Evolutionary conservation across 2,797 vertebrate species (phyloP).

Genomic region (Oreonectes daqikongensis): DNA sequence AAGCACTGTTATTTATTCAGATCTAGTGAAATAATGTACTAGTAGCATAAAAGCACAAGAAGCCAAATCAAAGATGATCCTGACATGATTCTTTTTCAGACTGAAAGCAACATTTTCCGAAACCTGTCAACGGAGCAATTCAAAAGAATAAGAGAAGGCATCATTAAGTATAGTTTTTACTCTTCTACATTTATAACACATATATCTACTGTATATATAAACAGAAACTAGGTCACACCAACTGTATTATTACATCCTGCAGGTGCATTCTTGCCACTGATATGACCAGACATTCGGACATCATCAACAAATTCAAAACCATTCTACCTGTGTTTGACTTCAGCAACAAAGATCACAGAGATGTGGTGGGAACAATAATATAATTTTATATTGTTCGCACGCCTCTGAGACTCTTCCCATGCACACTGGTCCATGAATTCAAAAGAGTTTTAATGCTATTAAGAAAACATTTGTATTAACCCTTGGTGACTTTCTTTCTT

Average conservation of each 20-base stretch:
- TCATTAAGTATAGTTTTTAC: slow-evolving; percentile 73
- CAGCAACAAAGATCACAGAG: slow-evolving; percentile 76
- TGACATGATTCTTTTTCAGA: slow-evolving; percentile 61
- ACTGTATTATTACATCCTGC: slow-evolving; percentile 25
- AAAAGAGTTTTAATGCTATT: too few species aligned
- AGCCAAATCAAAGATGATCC: too few species aligned
- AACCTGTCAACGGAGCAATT: slow-evolving; percentile 77
- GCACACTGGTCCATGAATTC: too few species aligned
- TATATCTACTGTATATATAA: not conserved
- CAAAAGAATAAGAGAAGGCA: slow-evolving; percentile 80
- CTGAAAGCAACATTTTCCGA: slow-evolving; percentile 81
- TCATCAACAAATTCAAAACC: slow-evolving; percentile 78
- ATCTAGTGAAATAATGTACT: too few species aligned
- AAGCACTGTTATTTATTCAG: too few species aligned
- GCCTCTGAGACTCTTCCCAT: too few species aligned
- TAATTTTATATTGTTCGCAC: not conserved
- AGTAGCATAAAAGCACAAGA: too few species aligned
- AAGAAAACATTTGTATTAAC: too few species aligned
- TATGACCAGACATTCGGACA: slow-evolving; percentile 80
- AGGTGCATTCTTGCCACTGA: slow-evolving; percentile 82
- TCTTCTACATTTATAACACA: not conserved
- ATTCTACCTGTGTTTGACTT: slow-evolving; percentile 77
- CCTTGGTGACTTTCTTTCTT: not conserved
- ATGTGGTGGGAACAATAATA: slow-evolving; percentile 66
- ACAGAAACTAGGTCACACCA: not conserved